Base-by-base conservation (phyloP, 2,888 invertebrate genomes). In the Eumerus sabulonum region DNA sequence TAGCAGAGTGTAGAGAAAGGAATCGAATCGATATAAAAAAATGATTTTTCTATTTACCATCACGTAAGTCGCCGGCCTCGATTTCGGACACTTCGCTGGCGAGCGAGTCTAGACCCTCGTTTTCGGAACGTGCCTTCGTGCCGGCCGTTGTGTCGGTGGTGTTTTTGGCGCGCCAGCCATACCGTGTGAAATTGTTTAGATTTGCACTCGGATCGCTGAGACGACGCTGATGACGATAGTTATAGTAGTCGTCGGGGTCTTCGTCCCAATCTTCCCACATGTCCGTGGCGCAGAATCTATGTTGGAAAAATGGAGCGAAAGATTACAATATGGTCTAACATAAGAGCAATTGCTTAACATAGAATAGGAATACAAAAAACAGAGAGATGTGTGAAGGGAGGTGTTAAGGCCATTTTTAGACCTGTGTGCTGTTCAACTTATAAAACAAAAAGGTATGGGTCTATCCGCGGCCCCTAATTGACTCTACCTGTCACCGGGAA, bases 121-220 rank as follows among this genome's bases (percentile, higher is more conserved):
- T 95, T 90, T 98, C 98, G 35, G 97, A 98, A 82, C 96, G 92
- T 40, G 96, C 94, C 81, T 93, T 94, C 76, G 95, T 93, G 85
- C 93, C 93, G 5, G 91, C 90, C 0, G 94, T 92, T 85, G 93
- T 92, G 13, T 90, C 89, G 56, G 84, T 85, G 63, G 84, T 79
- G 44, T 84, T 85, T 82, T 92, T 91, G 66, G 93, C 92, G 85
- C 93, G 92, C 95, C 96, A 94, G 27, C 95, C 94, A 85, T 96
- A 93, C 82, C 96, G 92, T 18, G 94, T 93, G 88, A 94, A 97
- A 87, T 94, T 94, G 87, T 94, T 94, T 56, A 97, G 90, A 90
- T 96, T 97, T 38, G 96, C 94, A 89, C 96, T 97, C 0, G 98
- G 98, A 90, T 98, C 98, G 88, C 97, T 98, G 84, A 98, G 92